Conservation (phyloP, 2,797 vertebrate species). For the Sphenodon punctatus region DNA sequence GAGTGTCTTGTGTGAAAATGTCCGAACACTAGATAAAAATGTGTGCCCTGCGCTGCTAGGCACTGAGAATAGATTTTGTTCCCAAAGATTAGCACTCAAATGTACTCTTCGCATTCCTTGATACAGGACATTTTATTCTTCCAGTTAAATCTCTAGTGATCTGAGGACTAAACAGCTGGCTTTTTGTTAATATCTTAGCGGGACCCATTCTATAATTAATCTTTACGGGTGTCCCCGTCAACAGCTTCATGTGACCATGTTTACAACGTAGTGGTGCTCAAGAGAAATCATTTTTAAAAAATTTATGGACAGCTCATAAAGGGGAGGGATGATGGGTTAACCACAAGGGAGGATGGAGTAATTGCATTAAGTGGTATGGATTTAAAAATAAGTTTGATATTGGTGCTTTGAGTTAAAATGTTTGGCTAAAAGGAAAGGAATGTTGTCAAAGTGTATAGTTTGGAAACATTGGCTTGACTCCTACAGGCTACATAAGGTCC, state of each 20-base stretch:
- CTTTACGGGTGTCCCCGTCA: constrained; percentile 34
- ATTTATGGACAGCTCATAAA: constrained; percentile 51
- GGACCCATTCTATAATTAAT: constrained; percentile 54
- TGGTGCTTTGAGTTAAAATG: background rate
- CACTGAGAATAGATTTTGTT: constrained; percentile 47
- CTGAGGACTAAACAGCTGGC: constrained; percentile 11
- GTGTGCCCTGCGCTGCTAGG: too few species aligned
- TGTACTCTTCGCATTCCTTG: constrained; percentile 13
- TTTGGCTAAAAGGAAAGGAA: constrained; percentile 22
- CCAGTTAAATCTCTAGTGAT: constrained; percentile 32
- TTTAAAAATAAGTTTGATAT: constrained; percentile 37
- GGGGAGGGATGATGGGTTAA: background rate
- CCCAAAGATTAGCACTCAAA: constrained; percentile 38
- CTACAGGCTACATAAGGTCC: too few species aligned
- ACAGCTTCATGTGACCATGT: constrained; percentile 25
- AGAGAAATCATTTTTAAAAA: constrained; percentile 38
- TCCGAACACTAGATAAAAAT: too few species aligned
- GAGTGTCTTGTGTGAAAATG: too few species aligned
- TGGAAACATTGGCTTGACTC: too few species aligned
- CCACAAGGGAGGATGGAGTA: background rate
- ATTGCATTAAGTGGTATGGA: constrained; percentile 2
- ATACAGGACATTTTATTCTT: constrained; percentile 35
- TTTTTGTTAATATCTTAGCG: constrained; percentile 55
- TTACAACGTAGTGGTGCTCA: constrained; percentile 1
- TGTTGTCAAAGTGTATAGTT: background rate